phyloP scores from a whole-genome alignment of 2,888 invertebrate genomes.

The Psococerastis gibbosa region DNA sequence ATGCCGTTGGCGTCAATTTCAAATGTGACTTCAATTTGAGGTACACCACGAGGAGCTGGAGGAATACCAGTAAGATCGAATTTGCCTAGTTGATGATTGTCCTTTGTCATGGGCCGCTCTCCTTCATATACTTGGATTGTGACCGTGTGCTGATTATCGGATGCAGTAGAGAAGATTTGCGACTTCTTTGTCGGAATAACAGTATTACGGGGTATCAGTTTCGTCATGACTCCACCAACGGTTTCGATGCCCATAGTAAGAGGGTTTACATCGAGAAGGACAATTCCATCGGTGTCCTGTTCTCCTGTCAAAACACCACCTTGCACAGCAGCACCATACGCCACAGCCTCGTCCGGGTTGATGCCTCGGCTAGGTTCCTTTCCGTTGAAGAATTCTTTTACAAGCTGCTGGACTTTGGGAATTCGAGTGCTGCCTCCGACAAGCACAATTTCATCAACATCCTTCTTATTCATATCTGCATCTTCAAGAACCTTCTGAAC shows the following conservation, averaged over 20 bases:
- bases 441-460: slow-evolving; percentile 95
- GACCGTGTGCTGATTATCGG: slow-evolving; percentile 97
- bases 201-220: slow-evolving; percentile 91
- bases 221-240: slow-evolving; percentile 99
- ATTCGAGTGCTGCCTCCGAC: slow-evolving; percentile 99
- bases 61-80: slow-evolving; percentile 96
- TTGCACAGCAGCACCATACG: slow-evolving; percentile 96
- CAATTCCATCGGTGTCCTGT: slow-evolving; percentile 91
- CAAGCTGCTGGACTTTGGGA: slow-evolving; percentile 87
- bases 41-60: slow-evolving; percentile 82
- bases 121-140: slow-evolving; percentile 98
- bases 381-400: slow-evolving; percentile 89
- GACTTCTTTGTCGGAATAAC: slow-evolving; percentile 99
- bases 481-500: slow-evolving; percentile 94
- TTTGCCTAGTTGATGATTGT: slow-evolving; percentile 95
- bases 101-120: slow-evolving; percentile 98
- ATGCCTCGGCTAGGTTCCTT: slow-evolving; percentile 97
- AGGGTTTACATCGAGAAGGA: slow-evolving; percentile 94
- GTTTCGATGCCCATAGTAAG: slow-evolving; percentile 99
- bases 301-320: slow-evolving; percentile 95
- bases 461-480: slow-evolving; percentile 96
- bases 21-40: slow-evolving; percentile 87
- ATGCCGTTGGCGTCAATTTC: slow-evolving; percentile 92
- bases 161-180: slow-evolving; percentile 97
- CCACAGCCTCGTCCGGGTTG: slow-evolving; percentile 95